A percentile compares a stretch with the other conserved stretches of the same genome.
Conservation (phyloP, 2,113 vertebrate genomes). For the Amphiprion percula region DNA sequence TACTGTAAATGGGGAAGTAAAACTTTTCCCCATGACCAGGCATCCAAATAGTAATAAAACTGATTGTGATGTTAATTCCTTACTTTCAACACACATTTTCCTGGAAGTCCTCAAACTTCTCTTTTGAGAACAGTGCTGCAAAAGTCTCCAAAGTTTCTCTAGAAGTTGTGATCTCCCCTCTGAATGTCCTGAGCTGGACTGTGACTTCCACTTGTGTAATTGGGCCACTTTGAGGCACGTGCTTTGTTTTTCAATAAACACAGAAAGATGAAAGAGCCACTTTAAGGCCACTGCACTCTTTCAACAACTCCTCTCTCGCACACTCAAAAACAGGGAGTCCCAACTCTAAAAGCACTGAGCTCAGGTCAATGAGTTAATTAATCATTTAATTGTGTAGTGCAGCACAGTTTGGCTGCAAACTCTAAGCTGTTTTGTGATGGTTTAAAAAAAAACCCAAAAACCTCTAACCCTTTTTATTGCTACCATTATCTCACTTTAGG, state of each 20-base stretch:
- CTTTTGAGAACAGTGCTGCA: not conserved
- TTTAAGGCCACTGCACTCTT: conserved; percentile 50
- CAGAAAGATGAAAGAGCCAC: conserved; percentile 54
- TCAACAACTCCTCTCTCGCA: conserved; percentile 34
- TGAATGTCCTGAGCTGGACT: not conserved
- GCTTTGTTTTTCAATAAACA: conserved; percentile 77
- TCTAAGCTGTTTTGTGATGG: not conserved
- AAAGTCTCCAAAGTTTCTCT: conserved; percentile 16
- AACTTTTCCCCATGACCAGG: conserved; percentile 7
- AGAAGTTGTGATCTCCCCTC: not conserved
- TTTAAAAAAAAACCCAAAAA: too few species aligned
- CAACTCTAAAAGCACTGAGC: not conserved
- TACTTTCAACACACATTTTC: not conserved
- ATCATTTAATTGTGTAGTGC: not conserved
- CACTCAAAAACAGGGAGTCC: conserved; percentile 19
- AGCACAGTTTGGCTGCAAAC: not conserved
- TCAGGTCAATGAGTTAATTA: conserved; percentile 25
- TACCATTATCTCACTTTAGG: not conserved
- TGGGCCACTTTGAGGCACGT: conserved; percentile 64
- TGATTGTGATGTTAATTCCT: not conserved
- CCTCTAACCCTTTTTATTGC: not conserved
- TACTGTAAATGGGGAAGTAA: not conserved
- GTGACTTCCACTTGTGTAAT: conserved; percentile 52
- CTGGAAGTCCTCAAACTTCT: not conserved
- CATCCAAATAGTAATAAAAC: too few species aligned